These are phyloP conservation scores for Poecilia latipinna DNA, from an alignment of 2,113 vertebrate species.

Conservation along the genomic window DNA sequence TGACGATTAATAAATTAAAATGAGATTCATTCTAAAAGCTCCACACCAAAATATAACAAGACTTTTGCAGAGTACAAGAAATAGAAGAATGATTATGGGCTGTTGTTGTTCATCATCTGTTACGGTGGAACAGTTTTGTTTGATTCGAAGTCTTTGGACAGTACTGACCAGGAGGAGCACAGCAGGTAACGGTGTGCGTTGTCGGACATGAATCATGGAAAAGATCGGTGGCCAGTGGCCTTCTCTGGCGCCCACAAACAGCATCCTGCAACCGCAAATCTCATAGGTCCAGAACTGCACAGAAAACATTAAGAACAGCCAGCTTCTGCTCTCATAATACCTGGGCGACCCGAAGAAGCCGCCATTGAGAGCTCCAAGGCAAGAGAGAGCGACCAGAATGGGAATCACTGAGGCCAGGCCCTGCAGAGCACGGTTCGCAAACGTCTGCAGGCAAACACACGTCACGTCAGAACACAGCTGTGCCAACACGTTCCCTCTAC, in stretches of 20 bases:
- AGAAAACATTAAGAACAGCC: background rate
- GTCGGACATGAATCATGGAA: slow-evolving; percentile 97
- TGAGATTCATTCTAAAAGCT: no score
- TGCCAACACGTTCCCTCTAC: background rate
- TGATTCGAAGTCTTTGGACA: no score
- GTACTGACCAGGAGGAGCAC: slow-evolving; percentile 89
- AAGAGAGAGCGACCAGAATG: slow-evolving; percentile 86
- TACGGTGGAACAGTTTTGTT: no score
- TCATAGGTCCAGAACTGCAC: background rate
- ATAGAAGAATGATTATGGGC: no score
- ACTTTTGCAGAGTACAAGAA: no score
- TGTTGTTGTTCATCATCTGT: no score
- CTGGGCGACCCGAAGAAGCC: slow-evolving; percentile 84
- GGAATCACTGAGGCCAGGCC: slow-evolving; percentile 82
- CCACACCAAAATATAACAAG: no score
- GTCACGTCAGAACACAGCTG: background rate
- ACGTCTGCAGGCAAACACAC: slow-evolving; percentile 77
- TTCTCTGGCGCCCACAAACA: slow-evolving; percentile 95
- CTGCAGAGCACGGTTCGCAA: slow-evolving; percentile 82
- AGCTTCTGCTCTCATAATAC: background rate
- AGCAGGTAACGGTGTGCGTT: slow-evolving; percentile 94
- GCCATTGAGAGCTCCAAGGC: slow-evolving; percentile 88
- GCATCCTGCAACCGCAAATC: slow-evolving; percentile 78
- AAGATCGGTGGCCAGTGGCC: slow-evolving; percentile 95
- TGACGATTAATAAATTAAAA: no score